Evolutionary conservation across 1,140 invertebrate species (phyloP), one percentile per base, ranked within the genome.

Genomic region (Sycophaga agraensis): DNA sequence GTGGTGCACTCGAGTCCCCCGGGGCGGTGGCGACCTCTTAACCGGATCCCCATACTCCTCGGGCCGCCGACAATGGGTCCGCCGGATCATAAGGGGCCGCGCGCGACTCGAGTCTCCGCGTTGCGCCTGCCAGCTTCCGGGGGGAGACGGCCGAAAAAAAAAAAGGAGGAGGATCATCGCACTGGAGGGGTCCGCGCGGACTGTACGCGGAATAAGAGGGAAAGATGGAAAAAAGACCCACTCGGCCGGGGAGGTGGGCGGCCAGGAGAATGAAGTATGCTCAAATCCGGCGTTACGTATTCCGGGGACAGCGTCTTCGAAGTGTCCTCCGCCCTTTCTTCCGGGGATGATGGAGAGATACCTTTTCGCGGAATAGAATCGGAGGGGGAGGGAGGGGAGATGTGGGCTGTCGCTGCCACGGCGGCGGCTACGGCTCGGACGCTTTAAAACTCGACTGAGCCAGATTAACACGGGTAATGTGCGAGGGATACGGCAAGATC

Each of bases 251-350:
- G 4, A 26, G 19, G 31, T n/a, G n/a, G 11, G 35, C 8, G 39
- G 12, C 37, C 22, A 51, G 31, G 49, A 51, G n/a, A n/a, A n/a
- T 11, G 8, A 11, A n/a, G 4, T 19, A 34, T 9, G 34, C 17
- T 16, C 3, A 55, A 55, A 55, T 55, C 53, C 39, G 1, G 24
- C 39, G 16, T 55, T 55, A 55, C 26, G 53, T 55, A 43, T 55
- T 55, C 39, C 53, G 26, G 12, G 26, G 16, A n/a, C 53, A 55
- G 28, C 14, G 24, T 8, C 7, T 42, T 17, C n/a, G 28, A 43
- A 55, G 53, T 55, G 39, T 31, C 16, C n/a, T 11, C 19, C 7
- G 26, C 12, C 21, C 21, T 22, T 14, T 24, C 26, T 31, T 26
- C 16, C 21, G 21, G 19, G 50, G 35, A 40, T 53, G 21, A 40